These are phyloP conservation scores for Gallinago jamesoni DNA, from an alignment of 2,113 vertebrate species.

Conservation along the genomic window DNA sequence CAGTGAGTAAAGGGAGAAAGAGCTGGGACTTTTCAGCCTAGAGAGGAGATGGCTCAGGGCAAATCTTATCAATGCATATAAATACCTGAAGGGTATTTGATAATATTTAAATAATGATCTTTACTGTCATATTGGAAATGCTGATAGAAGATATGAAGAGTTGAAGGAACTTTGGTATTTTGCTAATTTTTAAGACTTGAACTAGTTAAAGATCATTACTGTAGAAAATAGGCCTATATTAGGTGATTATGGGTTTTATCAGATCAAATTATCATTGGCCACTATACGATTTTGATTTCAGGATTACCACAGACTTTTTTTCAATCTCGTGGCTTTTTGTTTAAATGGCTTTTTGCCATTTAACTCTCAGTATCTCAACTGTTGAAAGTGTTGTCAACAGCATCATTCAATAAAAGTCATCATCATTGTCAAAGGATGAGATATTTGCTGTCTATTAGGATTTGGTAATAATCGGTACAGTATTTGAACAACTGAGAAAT, in stretches of 20 bases:
- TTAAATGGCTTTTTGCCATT: background rate
- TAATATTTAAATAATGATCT: background rate
- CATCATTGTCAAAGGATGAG: background rate
- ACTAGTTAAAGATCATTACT: background rate
- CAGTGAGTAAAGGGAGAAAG: background rate
- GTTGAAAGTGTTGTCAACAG: background rate
- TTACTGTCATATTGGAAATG: background rate
- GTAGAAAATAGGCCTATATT: background rate
- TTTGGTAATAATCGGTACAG: background rate
- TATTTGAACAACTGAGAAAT: background rate
- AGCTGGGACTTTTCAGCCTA: background rate
- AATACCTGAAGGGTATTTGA: background rate
- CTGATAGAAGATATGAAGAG: background rate
- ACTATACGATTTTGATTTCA: background rate
- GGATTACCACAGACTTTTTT: background rate
- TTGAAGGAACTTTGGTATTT: background rate
- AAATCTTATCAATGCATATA: background rate
- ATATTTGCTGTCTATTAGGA: background rate
- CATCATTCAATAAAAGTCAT: background rate
- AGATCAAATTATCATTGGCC: background rate
- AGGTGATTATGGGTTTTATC: background rate
- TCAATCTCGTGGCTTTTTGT: background rate
- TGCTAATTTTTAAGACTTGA: background rate
- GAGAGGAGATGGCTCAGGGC: background rate
- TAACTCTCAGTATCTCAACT: background rate